Evolutionary conservation across 1,140 invertebrate species (phyloP).

Genomic region (Drosophila auraria): DNA sequence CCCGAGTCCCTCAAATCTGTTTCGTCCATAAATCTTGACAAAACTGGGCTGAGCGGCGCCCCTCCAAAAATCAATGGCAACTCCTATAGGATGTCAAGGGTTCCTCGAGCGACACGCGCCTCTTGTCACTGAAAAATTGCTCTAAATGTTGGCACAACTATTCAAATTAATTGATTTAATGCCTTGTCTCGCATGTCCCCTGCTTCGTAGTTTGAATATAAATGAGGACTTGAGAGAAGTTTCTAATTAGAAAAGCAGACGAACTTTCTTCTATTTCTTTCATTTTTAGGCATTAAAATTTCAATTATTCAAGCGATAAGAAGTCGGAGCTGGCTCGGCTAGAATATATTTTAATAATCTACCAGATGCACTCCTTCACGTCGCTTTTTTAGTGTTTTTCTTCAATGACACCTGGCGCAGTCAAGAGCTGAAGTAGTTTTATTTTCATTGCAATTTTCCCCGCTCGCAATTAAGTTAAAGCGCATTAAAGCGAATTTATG

Average conservation of each 20-base stretch:
- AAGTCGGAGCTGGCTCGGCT: background rate
- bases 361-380: constrained; percentile 53
- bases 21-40: constrained; percentile 64
- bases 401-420: constrained; percentile 54
- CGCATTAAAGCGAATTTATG: constrained; percentile 82
- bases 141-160: constrained; percentile 78
- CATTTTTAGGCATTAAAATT: constrained; percentile 43
- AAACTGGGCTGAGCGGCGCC: constrained; percentile 2
- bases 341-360: constrained; percentile 78
- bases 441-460: constrained; percentile 74
- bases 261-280: background rate
- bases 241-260: constrained; percentile 70
- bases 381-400: constrained; percentile 49
- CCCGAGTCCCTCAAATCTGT: background rate
- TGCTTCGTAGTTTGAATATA: constrained; percentile 55
- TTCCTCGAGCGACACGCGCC: constrained; percentile 29
- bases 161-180: constrained; percentile 83
- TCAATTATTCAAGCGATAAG: constrained; percentile 66
- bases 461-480: constrained; percentile 82
- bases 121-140: constrained; percentile 73
- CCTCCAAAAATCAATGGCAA: constrained; percentile 23
- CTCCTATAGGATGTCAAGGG: constrained; percentile 37
- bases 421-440: constrained; percentile 50
- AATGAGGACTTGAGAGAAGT: constrained; percentile 73
- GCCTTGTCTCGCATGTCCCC: constrained; percentile 27